Percentiles rank a stretch among this genome's conserved stretches.
Evolutionary conservation across 2,888 invertebrate species (phyloP).

Genomic region (Gordius sp.): DNA sequence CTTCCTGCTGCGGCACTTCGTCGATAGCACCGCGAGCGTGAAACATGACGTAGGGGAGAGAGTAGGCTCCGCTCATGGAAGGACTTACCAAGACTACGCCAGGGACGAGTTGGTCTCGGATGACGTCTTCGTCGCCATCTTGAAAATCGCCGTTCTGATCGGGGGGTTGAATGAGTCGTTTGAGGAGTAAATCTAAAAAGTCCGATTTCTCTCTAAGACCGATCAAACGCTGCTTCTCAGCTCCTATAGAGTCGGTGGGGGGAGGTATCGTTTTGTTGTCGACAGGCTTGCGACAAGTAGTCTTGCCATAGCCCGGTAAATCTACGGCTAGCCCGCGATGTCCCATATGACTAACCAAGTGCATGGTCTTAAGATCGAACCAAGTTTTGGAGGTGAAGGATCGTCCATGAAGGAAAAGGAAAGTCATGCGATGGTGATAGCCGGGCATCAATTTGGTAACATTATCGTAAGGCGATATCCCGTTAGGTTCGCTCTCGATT

Average conservation of each 20-base stretch:
- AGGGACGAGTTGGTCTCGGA: neutral
- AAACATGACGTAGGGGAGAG: constrained; percentile 20
- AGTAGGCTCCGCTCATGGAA: constrained; percentile 32
- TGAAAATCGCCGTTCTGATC: neutral
- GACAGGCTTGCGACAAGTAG: too few relatives aligned
- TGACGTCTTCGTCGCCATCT: neutral
- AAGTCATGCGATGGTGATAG: too few relatives aligned
- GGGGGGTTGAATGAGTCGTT: neutral
- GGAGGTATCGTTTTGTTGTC: too few relatives aligned
- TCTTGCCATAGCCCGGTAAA: constrained; percentile 28
- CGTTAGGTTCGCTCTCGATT: too few relatives aligned
- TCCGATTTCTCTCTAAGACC: neutral
- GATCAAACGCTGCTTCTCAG: too few relatives aligned
- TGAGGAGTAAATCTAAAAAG: neutral
- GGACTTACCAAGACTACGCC: constrained; percentile 29
- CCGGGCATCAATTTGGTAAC: too few relatives aligned
- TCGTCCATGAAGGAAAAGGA: constrained; percentile 32
- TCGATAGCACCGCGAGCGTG: neutral
- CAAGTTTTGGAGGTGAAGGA: constrained; percentile 31
- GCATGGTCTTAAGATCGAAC: constrained; percentile 29
- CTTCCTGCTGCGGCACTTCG: neutral
- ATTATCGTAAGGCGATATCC: too few relatives aligned
- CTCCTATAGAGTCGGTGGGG: too few relatives aligned
- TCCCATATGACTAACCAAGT: constrained; percentile 29
- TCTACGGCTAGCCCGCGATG: constrained; percentile 30